A percentile compares a stretch with the other conserved stretches of the same genome.
These are phyloP conservation scores for Passerina amoena DNA, from an alignment of 2,113 vertebrate genomes.

Conservation along the genomic window DNA sequence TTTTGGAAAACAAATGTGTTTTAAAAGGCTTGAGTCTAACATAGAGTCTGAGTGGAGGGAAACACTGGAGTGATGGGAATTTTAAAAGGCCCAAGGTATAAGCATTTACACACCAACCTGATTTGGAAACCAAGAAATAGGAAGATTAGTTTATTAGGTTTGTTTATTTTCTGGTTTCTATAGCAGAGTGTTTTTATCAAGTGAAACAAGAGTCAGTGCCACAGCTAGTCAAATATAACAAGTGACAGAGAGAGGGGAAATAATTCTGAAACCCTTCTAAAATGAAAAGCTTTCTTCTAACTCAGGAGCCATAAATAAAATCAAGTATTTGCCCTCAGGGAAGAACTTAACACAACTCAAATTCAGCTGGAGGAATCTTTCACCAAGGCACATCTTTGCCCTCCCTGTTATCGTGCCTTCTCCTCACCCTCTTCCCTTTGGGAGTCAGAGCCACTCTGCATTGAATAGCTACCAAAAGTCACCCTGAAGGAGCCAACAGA, in stretches of 20 bases:
- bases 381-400: neutral
- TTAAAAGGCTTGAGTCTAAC: neutral
- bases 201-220: neutral
- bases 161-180: neutral
- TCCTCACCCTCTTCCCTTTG: neutral
- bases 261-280: neutral
- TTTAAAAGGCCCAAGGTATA: neutral
- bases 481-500: neutral
- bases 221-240: slow-evolving; percentile 27
- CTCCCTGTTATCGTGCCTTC: neutral
- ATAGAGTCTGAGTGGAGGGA: neutral
- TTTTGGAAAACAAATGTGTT: neutral
- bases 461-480: neutral
- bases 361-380: neutral
- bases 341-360: neutral
- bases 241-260: neutral
- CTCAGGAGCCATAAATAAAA: slow-evolving; percentile 42
- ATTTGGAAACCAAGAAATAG: slow-evolving; percentile 2
- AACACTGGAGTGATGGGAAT: neutral
- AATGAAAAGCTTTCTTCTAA: slow-evolving; percentile 20
- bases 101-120: neutral
- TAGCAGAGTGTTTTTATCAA: neutral
- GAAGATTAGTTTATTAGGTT: neutral
- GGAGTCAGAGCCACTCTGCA: neutral
- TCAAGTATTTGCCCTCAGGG: slow-evolving; percentile 22